Base-by-base conservation (phyloP, 2,888 invertebrate genomes). In the Suillia variegata region DNA sequence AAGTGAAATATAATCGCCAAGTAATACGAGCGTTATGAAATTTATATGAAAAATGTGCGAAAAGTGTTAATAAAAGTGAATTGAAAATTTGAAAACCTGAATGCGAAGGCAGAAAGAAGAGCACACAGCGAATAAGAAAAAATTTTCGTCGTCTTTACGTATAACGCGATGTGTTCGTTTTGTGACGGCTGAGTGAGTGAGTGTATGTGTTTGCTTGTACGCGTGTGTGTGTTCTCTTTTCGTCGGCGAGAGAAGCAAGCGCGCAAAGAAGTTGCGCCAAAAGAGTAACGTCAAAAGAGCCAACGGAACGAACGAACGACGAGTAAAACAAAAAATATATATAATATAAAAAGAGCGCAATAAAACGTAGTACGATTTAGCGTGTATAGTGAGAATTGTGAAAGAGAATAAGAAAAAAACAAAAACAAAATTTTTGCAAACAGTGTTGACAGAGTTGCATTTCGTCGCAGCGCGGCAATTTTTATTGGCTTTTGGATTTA, bases 281-380 rank as follows among this genome's bases (percentile, higher is more conserved):
- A 75, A 72, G 75, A 75, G 73, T 70, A 75, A 70, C 69, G 70
- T 70, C 73, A 73, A 67, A 66, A 72, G n/a, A 72, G 74, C 75
- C 73, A 72, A 75, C n/a, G n/a, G n/a, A n/a, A n/a, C n/a, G n/a
- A n/a, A n/a, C n/a, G n/a, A n/a, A n/a, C n/a, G n/a, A n/a, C n/a
- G n/a, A n/a, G n/a, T n/a, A n/a, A 72, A 74, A 75, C 31, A 22
- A 48, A 55, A 68, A 74, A 38, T 5, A 38, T 18, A 50, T 20
- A 5, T 13, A 21, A n/a, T n/a, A n/a, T n/a, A n/a, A n/a, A n/a
- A n/a, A n/a, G n/a, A n/a, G n/a, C n/a, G n/a, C n/a, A 55, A 20
- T 12, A 48, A 55, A 48, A 38, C 34, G 15, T 22, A 24, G 20
- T 45, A 57, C 31, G 24, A 61, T 52, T 24, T 55, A 24, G 24